phyloP scores from a whole-genome alignment of 2,113 vertebrate species.

The Seriola dumerili region DNA sequence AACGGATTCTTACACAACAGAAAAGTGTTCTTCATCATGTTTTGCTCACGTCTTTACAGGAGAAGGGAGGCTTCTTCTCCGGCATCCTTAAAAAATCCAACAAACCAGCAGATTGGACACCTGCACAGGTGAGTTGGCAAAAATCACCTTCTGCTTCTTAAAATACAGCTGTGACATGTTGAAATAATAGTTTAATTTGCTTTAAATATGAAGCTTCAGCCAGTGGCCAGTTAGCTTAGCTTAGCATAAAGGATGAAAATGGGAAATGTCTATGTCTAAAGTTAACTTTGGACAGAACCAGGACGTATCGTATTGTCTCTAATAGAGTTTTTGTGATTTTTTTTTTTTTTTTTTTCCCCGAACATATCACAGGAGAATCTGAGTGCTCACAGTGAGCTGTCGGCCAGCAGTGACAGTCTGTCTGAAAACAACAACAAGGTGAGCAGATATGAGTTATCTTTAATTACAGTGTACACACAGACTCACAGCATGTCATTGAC shows the following conservation, averaged over 20 bases:
- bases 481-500: background rate
- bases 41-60: constrained; percentile 7
- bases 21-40: background rate
- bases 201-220: background rate
- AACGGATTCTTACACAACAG: too few species aligned
- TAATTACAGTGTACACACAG: constrained; percentile 5
- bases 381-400: constrained; percentile 42
- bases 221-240: background rate
- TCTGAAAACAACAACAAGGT: constrained; percentile 66
- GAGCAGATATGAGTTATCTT: constrained; percentile 15
- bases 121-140: constrained; percentile 40
- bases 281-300: background rate
- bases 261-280: background rate
- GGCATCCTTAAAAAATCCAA: constrained; percentile 51
- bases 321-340: too few species aligned
- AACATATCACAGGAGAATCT: constrained; percentile 47
- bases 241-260: background rate
- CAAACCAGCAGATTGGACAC: constrained; percentile 49
- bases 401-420: constrained; percentile 71
- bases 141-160: background rate
- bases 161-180: background rate
- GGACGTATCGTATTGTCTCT: background rate
- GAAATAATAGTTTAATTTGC: background rate
- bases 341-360: too few species aligned
- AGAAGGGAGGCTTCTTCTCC: constrained; percentile 54